Percentiles rank a stretch among this genome's conserved stretches.
These are phyloP conservation scores for Nymphalis c-album DNA, from an alignment of 2,888 invertebrate genomes.

Conservation along the genomic window DNA sequence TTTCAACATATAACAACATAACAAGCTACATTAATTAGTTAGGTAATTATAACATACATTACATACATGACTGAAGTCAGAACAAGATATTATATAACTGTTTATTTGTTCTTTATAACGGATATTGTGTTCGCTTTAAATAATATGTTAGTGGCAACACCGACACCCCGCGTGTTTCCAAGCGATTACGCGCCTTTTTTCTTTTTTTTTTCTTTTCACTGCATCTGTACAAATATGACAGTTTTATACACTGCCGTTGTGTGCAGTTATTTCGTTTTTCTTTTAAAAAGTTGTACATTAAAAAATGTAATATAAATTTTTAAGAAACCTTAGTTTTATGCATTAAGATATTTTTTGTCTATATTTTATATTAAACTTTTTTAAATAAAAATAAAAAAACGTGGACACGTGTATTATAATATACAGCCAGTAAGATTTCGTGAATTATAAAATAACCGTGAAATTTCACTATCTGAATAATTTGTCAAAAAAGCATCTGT, in stretches of 20 bases:
- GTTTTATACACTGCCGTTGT: constrained; percentile 14
- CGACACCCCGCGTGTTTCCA: constrained; percentile 30
- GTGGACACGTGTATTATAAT: too few species aligned
- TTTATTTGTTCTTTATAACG: neutral
- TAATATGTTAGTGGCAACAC: constrained; percentile 37
- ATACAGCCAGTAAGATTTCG: neutral
- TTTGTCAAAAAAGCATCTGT: constrained; percentile 20
- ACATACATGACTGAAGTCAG: too few species aligned
- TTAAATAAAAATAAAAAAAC: too few species aligned
- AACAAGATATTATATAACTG: too few species aligned
- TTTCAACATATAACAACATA: too few species aligned
- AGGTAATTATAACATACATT: too few species aligned
- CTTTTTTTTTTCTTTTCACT: constrained; percentile 25
- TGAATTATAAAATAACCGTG: neutral
- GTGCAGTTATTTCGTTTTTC: neutral
- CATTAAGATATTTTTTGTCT: too few species aligned
- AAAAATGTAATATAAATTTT: too few species aligned
- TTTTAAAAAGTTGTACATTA: too few species aligned
- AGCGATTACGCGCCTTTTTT: constrained; percentile 26
- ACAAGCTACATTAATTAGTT: too few species aligned
- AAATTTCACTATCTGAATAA: constrained; percentile 10
- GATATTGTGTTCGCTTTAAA: constrained; percentile 13
- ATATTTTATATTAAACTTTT: too few species aligned
- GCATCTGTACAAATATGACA: constrained; percentile 21
- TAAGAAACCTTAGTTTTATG: too few species aligned